Evolutionary conservation across 2,113 vertebrate species (phyloP), one percentile per base, ranked within the genome.

Genomic region (Hippocampus mohnikei): DNA sequence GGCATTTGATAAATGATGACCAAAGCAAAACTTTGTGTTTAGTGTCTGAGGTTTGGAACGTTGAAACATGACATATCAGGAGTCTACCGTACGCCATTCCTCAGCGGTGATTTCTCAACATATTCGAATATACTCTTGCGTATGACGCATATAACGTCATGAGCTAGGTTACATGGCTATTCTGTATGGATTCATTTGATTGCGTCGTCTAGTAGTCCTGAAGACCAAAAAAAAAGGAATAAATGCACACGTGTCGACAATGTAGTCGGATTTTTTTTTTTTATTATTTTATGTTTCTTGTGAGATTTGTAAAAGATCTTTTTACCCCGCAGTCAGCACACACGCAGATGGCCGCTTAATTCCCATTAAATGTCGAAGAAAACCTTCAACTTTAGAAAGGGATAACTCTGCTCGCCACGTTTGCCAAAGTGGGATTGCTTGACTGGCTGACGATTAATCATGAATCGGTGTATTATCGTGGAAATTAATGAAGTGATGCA

Each of bases 1-100:
- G 48, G 33, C 53, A 46, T 66, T 66, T 69, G 61, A 81, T 66
- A 46, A 73, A 69, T 69, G 53, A 66, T 40, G 48, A 2, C 40
- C 2, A 40, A 76, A 68, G 40, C 50, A 67, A 67, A 50, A 48
- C 23, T 65, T 65, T 13, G 46, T 67, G 44, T 67, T 50, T 67
- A 46, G 27, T 53, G 11, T 67, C 27, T 67, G 48, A 65, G 59
- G 50, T 2, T 27, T 58, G 42, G n/a, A 60, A 53, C 52, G 23
- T 50, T 52, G n/a, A 23, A n/a, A 52, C 59, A 37, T 59, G 37
- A 20, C 44, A 46, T 50, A 67, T 64, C 42, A 60, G 20, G 29
- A 42, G 56, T 21, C 53, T 18, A 64, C 5, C 23, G 29, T 21
- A 25, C 3, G 59, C 33, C n/a, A 4, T 12, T 44, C 42, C 29